phyloP scores from a whole-genome alignment of 1,140 invertebrate species.

The Neocloeon triangulifer region DNA sequence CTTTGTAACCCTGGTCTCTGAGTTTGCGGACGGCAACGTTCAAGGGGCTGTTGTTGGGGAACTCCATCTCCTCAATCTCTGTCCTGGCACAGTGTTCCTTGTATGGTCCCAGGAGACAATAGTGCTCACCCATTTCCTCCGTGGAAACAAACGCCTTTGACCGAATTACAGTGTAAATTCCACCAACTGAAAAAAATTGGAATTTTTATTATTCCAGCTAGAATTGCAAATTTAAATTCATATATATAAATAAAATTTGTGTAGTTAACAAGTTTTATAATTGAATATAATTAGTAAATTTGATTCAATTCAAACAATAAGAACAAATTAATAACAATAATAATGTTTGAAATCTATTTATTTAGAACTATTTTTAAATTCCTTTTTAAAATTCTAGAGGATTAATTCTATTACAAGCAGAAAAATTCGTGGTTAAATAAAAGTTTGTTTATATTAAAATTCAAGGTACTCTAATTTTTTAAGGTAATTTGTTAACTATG shows the following conservation, averaged over 20 bases:
- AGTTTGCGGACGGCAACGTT: conserved; percentile 59
- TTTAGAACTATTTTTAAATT: too few relatives aligned
- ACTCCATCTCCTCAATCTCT: conserved; percentile 89
- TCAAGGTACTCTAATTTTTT: too few relatives aligned
- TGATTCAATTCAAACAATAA: too few relatives aligned
- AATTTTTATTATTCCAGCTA: background rate
- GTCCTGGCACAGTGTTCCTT: conserved; percentile 84
- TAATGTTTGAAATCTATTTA: too few relatives aligned
- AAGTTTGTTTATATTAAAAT: too few relatives aligned
- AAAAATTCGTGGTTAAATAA: too few relatives aligned
- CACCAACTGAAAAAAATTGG: conserved; percentile 52
- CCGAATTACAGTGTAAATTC: conserved; percentile 96
- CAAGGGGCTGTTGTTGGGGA: conserved; percentile 49
- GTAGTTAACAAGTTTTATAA: background rate
- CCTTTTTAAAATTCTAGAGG: too few relatives aligned
- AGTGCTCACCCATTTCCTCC: conserved; percentile 96
- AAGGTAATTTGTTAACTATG: too few relatives aligned
- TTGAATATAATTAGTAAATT: background rate
- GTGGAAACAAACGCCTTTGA: conserved; percentile 96
- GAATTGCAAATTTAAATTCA: too few relatives aligned
- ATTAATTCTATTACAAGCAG: too few relatives aligned
- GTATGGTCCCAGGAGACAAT: conserved; percentile 83
- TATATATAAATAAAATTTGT: background rate
- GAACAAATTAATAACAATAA: too few relatives aligned
- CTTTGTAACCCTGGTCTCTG: conserved; percentile 73